These are phyloP conservation scores for Ophioninae sp. DNA, from an alignment of 2,888 invertebrate genomes.

Conservation along the genomic window DNA sequence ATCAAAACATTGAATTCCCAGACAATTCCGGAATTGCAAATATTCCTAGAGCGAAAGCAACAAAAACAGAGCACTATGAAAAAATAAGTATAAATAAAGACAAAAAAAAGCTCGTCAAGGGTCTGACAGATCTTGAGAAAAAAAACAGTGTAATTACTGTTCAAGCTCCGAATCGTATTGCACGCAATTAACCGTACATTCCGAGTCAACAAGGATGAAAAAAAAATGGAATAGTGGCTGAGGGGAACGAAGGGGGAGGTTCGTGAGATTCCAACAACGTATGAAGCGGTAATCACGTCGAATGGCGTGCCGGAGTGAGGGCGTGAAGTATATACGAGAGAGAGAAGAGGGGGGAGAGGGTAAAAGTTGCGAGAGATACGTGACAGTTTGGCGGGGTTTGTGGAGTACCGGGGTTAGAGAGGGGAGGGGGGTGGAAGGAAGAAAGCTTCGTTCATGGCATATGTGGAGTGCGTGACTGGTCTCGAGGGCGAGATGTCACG, in stretches of 20 bases:
- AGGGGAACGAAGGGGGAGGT: not conserved
- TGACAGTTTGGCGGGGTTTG: conserved; percentile 57
- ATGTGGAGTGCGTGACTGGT: conserved; percentile 64
- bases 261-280: conserved; percentile 18
- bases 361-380: conserved; percentile 61
- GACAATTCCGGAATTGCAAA: no score
- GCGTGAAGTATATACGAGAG: conserved; percentile 28
- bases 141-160: conserved; percentile 16
- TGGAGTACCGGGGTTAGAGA: conserved; percentile 11
- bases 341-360: not conserved
- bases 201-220: not conserved
- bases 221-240: not conserved
- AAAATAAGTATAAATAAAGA: not conserved
- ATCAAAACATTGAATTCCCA: no score
- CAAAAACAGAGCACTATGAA: not conserved
- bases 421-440: not conserved
- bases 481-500: conserved; percentile 66
- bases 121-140: conserved; percentile 3
- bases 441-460: conserved; percentile 56
- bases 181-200: conserved; percentile 31
- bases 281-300: conserved; percentile 55
- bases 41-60: no score
- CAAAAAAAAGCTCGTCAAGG: not conserved
- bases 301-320: conserved; percentile 34
- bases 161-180: conserved; percentile 11